A percentile compares a stretch with the other conserved stretches of the same genome.
Conservation (phyloP, 2,888 invertebrate species). For the Luperina testacea region DNA sequence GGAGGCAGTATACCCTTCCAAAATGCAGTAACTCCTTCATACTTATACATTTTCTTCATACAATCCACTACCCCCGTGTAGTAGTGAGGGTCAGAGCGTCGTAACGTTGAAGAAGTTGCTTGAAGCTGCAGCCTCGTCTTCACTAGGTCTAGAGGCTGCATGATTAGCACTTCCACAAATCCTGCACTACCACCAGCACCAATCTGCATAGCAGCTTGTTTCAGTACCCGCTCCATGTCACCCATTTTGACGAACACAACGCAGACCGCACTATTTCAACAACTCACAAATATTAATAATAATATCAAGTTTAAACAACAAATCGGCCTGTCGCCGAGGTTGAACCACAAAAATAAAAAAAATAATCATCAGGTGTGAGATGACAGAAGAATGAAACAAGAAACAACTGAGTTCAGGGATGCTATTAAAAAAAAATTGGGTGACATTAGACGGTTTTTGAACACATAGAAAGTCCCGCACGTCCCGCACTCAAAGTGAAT, state of each 20-base stretch:
- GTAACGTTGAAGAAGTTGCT: slow-evolving; percentile 71
- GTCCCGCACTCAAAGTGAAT: background rate
- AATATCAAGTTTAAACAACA: slow-evolving; percentile 1
- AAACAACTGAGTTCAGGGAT: slow-evolving; percentile 21
- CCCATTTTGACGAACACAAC: slow-evolving; percentile 73
- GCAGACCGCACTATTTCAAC: slow-evolving; percentile 5
- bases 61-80: slow-evolving; percentile 96
- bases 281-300: background rate
- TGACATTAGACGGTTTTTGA: slow-evolving; percentile 64
- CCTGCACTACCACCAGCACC: slow-evolving; percentile 97
- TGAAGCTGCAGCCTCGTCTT: slow-evolving; percentile 93
- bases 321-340: slow-evolving; percentile 5
- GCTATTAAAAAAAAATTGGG: slow-evolving; percentile 12
- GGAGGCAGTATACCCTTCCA: slow-evolving; percentile 99
- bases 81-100: slow-evolving; percentile 88
- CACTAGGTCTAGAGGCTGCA: slow-evolving; percentile 98
- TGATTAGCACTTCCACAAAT: slow-evolving; percentile 98
- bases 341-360: slow-evolving; percentile 49
- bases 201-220: slow-evolving; percentile 94
- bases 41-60: slow-evolving; percentile 95
- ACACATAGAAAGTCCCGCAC: background rate
- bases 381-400: slow-evolving; percentile 41
- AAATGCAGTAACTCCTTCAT: slow-evolving; percentile 95
- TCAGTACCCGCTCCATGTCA: slow-evolving; percentile 87
- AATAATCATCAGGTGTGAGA: slow-evolving; percentile 26